Base-by-base conservation (phyloP, 1,140 invertebrate genomes). In the Brachionus rotundiformis region DNA sequence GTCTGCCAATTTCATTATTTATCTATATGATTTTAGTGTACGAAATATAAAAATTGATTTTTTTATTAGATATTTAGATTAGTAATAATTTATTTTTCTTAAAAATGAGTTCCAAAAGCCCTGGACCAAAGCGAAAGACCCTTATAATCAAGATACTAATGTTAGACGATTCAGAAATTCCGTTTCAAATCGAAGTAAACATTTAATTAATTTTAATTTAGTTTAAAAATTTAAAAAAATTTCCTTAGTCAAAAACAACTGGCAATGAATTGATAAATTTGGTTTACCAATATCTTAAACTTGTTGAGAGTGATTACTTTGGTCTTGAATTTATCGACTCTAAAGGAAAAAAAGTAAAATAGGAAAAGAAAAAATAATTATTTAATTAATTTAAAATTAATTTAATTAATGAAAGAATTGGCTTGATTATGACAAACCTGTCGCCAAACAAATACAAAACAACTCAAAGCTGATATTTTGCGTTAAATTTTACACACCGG, bases 401-500 rank as follows among this genome's bases (percentile, higher is more conserved):
- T 39, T 65, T 81, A 47, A 77, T 83, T 49, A 59, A 82, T 85
- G 87, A 59, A 84, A 92, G 94, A 98, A 95, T 89, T 99, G 97
- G 97, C 88, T 99, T 85, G 97, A 99, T 90, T 90, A 96, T 84
- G 96, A 98, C 87, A 99, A 99, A 88, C 92, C 94, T 81, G 92
- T 99, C 86, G 92, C 94, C 83, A 92, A 96, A 82, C 97, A 99
- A 90, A 91, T 99, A 47, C 94, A 94, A n/a, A 83, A 85, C 25
- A 85, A 89, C 71, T 84, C 83, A 13, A 85, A 84, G 4, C 83
- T 88, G 31, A 86, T 87, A 49, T 90, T 90, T 86, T 87, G 87
- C 83, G 95, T 98, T 73, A 99, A 99, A 90, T 99, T 99, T 90
- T 99, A 98, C 90, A 97, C 96, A 1, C 96, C 96, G 7, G 96